Evolutionary conservation across 2,888 invertebrate species (phyloP).

Genomic region (Norana najaformis): DNA sequence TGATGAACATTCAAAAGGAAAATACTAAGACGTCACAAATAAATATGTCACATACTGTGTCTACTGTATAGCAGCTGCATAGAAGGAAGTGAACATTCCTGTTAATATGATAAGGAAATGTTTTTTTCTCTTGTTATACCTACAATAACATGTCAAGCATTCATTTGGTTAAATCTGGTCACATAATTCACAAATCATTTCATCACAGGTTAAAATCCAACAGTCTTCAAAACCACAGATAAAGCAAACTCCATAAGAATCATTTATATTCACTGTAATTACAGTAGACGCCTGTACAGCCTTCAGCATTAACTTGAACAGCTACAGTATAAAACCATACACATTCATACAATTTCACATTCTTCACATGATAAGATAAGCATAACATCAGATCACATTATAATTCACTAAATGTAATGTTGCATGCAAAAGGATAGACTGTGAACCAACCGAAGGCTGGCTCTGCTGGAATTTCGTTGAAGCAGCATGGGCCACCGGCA

Average conservation of each 20-base stretch:
- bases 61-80: too few species aligned
- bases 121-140: neutral
- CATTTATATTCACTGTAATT: neutral
- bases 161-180: neutral
- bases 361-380: too few species aligned
- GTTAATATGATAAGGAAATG: too few species aligned
- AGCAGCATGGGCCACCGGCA: slow-evolving; percentile 17
- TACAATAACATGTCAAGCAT: neutral
- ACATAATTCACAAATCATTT: neutral
- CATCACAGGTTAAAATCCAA: too few species aligned
- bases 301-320: too few species aligned
- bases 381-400: neutral
- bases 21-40: neutral
- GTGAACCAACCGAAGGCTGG: slow-evolving; percentile 25
- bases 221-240: too few species aligned
- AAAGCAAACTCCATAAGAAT: neutral
- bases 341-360: too few species aligned
- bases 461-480: neutral
- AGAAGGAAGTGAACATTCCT: neutral
- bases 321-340: too few species aligned
- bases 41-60: too few species aligned
- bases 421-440: neutral
- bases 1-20: slow-evolving; percentile 39
- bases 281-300: neutral
- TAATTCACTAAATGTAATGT: neutral